These are phyloP conservation scores for Brachionichthys hirsutus DNA, from an alignment of 2,113 vertebrate genomes.

Conservation along the genomic window DNA sequence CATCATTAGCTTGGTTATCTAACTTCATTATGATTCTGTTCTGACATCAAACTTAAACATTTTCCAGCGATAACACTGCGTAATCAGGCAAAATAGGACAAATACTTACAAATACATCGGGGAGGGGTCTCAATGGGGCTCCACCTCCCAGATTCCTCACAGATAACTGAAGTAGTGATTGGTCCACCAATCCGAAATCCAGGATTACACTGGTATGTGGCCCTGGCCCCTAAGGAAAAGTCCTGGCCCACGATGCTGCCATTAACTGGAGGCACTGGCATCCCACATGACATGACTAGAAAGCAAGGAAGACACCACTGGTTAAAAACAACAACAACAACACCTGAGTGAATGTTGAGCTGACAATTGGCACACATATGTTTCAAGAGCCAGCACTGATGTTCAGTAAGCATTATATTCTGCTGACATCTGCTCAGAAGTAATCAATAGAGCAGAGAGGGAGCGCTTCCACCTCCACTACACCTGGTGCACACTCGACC, in stretches of 20 bases:
- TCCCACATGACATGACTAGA: conserved; percentile 91
- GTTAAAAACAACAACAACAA: too few species aligned
- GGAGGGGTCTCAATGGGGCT: conserved; percentile 86
- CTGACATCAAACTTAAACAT: too few species aligned
- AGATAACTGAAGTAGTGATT: conserved; percentile 76
- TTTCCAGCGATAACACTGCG: too few species aligned
- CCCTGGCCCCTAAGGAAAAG: conserved; percentile 90
- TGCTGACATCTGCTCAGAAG: conserved; percentile 46
- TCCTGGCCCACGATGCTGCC: conserved; percentile 90
- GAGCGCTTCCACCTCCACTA: conserved; percentile 14
- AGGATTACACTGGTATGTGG: conserved; percentile 86
- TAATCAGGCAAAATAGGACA: not conserved
- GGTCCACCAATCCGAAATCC: conserved; percentile 85
- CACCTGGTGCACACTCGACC: conserved; percentile 47
- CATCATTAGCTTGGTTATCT: not conserved
- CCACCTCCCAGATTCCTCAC: conserved; percentile 90
- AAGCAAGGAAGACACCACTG: not conserved
- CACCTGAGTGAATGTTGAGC: too few species aligned
- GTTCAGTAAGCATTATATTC: conserved; percentile 59
- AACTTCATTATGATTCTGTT: not conserved
- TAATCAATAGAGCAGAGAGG: conserved; percentile 40
- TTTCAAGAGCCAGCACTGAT: conserved; percentile 21
- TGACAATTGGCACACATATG: not conserved
- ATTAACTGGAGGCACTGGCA: conserved; percentile 86
- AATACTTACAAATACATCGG: conserved; percentile 86